Evolutionary conservation across 2,113 vertebrate species (phyloP).

Genomic region (Romanogobio albipinnatus): DNA sequence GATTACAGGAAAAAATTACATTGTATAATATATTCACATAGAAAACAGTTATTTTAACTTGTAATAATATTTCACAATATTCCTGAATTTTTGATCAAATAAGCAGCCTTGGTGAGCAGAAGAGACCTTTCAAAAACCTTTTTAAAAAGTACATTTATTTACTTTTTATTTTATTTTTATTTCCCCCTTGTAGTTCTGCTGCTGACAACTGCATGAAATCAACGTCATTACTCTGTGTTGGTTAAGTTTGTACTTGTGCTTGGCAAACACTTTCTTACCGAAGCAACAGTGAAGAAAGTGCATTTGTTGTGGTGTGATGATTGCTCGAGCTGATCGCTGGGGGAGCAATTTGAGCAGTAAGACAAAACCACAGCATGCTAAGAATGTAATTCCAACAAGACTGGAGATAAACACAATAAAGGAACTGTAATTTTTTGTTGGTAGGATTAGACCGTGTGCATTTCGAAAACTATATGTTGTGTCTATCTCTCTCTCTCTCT

Average conservation of each 20-base stretch:
- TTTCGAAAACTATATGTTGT: not conserved
- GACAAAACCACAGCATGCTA: slow-evolving; percentile 36
- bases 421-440: not conserved
- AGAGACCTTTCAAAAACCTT: not conserved
- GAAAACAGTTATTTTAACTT: not conserved
- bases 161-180: too few species aligned
- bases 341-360: not conserved
- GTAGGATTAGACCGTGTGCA: not conserved
- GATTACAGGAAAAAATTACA: not conserved
- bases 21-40: not conserved
- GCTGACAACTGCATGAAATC: not conserved
- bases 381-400: not conserved
- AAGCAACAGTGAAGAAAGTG: not conserved
- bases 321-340: slow-evolving; percentile 9
- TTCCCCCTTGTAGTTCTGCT: not conserved
- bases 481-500: slow-evolving; percentile 38
- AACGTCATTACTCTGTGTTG: not conserved
- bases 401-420: not conserved
- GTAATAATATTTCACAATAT: not conserved
- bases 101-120: not conserved
- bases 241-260: not conserved
- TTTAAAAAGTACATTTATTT: too few species aligned
- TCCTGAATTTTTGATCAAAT: not conserved
- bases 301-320: slow-evolving; percentile 11
- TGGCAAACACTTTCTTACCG: not conserved